phyloP scores from a whole-genome alignment of 2,888 invertebrate genomes.

The Subacronicta megacephala region DNA sequence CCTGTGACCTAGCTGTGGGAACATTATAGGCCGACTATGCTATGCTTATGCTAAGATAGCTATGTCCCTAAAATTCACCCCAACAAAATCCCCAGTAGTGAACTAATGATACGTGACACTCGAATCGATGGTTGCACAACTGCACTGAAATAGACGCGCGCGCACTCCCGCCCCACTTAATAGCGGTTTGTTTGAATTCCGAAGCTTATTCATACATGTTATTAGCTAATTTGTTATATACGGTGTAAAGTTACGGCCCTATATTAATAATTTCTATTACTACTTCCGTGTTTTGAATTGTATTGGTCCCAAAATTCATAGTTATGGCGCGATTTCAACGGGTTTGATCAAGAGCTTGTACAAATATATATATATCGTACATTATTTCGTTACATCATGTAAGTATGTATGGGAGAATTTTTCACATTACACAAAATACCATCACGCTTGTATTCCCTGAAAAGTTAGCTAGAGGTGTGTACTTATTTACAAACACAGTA shows the following conservation, averaged over 20 bases:
- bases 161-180: constrained; percentile 61
- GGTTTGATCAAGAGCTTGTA: too few relatives aligned
- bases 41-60: too few relatives aligned
- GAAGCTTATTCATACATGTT: constrained; percentile 59
- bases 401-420: too few relatives aligned
- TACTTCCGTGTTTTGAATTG: constrained; percentile 27
- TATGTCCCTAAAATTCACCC: constrained; percentile 17
- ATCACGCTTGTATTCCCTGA: too few relatives aligned
- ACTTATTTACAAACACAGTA: too few relatives aligned
- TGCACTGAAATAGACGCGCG: constrained; percentile 60
- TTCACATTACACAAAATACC: too few relatives aligned
- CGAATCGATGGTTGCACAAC: constrained; percentile 45
- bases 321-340: constrained; percentile 3
- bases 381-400: too few relatives aligned
- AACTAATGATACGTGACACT: constrained; percentile 48
- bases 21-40: too few relatives aligned
- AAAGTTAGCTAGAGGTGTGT: too few relatives aligned
- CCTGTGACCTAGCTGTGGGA: too few relatives aligned
- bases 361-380: too few relatives aligned
- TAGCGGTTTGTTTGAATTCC: constrained; percentile 66
- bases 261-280: constrained; percentile 30
- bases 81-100: constrained; percentile 7
- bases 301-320: constrained; percentile 6
- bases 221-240: constrained; percentile 64
- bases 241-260: constrained; percentile 38